These are phyloP conservation scores for Myrmecobius fasciatus DNA, from an alignment of 2,113 vertebrate genomes.

Conservation along the genomic window DNA sequence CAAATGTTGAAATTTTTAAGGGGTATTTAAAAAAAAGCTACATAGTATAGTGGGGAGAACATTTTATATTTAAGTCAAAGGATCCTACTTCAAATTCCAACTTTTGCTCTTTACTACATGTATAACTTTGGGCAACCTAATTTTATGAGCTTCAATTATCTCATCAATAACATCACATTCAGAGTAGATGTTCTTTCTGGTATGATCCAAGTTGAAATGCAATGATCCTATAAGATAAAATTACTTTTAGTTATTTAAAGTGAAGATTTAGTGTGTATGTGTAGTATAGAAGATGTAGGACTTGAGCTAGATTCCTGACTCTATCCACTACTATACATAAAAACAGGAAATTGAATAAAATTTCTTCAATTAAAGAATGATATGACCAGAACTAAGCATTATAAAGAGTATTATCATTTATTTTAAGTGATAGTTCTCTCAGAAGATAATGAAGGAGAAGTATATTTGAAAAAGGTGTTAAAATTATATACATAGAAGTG, in stretches of 20 bases:
- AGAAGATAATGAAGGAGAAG: background rate
- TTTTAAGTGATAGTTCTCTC: background rate
- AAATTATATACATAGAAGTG: background rate
- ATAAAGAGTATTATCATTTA: background rate
- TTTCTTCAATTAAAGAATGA: background rate
- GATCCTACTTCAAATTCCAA: background rate
- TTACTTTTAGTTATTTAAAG: background rate
- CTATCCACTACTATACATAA: background rate
- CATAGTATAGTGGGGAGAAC: background rate
- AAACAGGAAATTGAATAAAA: background rate
- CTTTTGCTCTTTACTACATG: background rate
- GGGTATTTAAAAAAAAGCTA: background rate
- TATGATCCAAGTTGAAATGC: background rate
- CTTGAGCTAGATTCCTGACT: background rate
- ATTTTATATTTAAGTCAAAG: background rate
- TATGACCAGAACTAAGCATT: background rate
- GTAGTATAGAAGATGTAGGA: background rate
- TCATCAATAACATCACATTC: background rate
- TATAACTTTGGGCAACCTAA: background rate
- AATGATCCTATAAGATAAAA: background rate
- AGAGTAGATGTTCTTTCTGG: background rate
- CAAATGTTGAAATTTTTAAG: background rate
- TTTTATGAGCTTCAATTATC: background rate
- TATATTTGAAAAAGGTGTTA: background rate
- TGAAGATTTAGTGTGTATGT: background rate